A percentile compares a stretch with the other conserved stretches of the same genome.
These are phyloP conservation scores for Chrysolina oricalcia DNA, from an alignment of 2,888 invertebrate genomes.

Conservation along the genomic window DNA sequence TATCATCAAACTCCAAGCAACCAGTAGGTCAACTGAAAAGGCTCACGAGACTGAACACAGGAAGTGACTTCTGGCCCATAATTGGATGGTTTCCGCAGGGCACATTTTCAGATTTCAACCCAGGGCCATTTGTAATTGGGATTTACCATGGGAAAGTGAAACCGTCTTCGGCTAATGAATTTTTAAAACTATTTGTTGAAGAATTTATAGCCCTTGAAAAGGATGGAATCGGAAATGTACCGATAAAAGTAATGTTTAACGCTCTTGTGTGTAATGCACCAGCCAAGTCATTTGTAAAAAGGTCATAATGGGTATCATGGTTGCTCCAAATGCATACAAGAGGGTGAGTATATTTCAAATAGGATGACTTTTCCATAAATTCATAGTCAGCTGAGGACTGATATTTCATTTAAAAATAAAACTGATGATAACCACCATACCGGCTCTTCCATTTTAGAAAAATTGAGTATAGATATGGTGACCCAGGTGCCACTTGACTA, in stretches of 20 bases:
- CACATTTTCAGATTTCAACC: conserved; percentile 20
- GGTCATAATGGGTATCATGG: conserved; percentile 22
- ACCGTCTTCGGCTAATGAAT: conserved; percentile 15
- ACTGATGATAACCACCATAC: conserved; percentile 29
- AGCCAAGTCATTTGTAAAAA: background rate
- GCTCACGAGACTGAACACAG: too few relatives aligned
- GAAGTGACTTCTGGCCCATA: conserved; percentile 22
- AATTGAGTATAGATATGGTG: conserved; percentile 25
- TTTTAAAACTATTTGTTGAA: conserved; percentile 13
- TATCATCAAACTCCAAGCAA: too few relatives aligned
- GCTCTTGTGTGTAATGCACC: background rate
- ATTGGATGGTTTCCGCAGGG: conserved; percentile 23
- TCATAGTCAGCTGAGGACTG: conserved; percentile 27
- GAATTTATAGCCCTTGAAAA: background rate
- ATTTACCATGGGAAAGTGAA: conserved; percentile 18
- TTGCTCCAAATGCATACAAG: conserved; percentile 25
- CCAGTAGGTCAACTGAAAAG: too few relatives aligned
- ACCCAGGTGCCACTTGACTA: conserved; percentile 30
- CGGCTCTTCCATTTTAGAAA: conserved; percentile 24
- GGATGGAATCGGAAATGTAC: background rate
- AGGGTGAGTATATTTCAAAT: conserved; percentile 22
- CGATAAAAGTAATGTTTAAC: conserved; percentile 5
- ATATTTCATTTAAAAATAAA: conserved; percentile 24
- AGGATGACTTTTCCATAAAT: conserved; percentile 27
- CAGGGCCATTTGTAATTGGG: conserved; percentile 19